These are phyloP conservation scores for Sinotaia quadrata DNA, from an alignment of 2,888 invertebrate species.

Conservation along the genomic window DNA sequence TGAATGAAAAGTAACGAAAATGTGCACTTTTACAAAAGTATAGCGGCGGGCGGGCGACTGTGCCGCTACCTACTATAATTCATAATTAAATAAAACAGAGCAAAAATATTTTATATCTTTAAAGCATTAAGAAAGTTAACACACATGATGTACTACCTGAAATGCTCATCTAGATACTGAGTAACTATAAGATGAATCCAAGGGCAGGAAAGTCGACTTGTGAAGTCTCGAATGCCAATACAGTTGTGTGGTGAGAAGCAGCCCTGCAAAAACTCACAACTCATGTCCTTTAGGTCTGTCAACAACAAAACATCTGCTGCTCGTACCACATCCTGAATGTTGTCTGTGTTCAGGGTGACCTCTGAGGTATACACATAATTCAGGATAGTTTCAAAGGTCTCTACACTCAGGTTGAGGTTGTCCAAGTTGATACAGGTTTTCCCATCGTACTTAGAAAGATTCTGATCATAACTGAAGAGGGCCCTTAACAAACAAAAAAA, in stretches of 20 bases:
- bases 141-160: too few species aligned
- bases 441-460: constrained; percentile 15
- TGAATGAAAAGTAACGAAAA: too few species aligned
- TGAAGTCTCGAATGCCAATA: constrained; percentile 90
- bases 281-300: constrained; percentile 56
- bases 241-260: constrained; percentile 78
- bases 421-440: constrained; percentile 33
- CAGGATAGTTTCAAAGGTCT: constrained; percentile 53
- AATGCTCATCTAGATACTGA: constrained; percentile 71
- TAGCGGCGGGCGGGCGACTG: too few species aligned
- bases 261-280: constrained; percentile 63
- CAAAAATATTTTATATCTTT: too few species aligned
- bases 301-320: constrained; percentile 63
- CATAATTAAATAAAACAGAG: too few species aligned
- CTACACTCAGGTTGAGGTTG: constrained; percentile 42
- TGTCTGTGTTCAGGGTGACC: constrained; percentile 53
- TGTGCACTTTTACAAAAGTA: too few species aligned
- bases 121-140: too few species aligned
- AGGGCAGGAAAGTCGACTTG: constrained; percentile 76
- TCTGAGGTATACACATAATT: constrained; percentile 65
- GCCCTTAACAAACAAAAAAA: too few species aligned
- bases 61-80: too few species aligned
- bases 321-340: constrained; percentile 61
- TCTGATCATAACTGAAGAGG: constrained; percentile 36
- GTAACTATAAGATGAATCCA: constrained; percentile 55